Base-by-base conservation (phyloP, 2,113 vertebrate species). In the Mystacornis crossleyi region DNA sequence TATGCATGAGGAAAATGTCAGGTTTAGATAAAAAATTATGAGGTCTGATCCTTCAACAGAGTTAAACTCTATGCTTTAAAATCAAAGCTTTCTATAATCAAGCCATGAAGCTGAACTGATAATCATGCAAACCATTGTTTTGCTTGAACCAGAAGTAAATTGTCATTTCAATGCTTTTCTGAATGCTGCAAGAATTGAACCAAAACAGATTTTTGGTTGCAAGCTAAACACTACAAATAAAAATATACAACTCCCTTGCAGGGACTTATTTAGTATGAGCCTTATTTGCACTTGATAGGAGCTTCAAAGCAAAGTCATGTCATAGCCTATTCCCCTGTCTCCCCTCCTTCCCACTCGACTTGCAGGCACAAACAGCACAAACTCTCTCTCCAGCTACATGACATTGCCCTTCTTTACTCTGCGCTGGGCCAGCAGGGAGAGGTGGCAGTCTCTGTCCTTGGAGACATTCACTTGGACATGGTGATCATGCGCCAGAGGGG, bases 91-190 rank as follows among this genome's bases (percentile, higher is more conserved):
- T 72, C 50, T 58, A 58, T 93, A 85, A 94, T 72, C 81, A 92
- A 93, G 73, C 50, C 14, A 26, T 36, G 38, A 95, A 95, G 29
- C 58, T 92, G 79, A 92, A 77, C 29, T 88, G 58, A 72, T 90
- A 90, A 70, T 86, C 54, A 65, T 47, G 54, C 71, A 92, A 90
- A 65, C 62, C 20, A 13, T 69, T 86, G 40, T 92, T 92, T 94
- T 88, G 34, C 86, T 86, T 90, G 79, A 94, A 82, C 55, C 64
- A 92, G 79, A 95, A 93, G 28, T 75, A 95, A 88, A 95, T 72
- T 58, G n/a, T 80, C 42, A 81, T 83, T 90, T 86, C 70, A 65
- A 54, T 82, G 74, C 40, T 80, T 93, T 87, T 79, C 62, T 93
- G 50, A 80, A 54, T 26, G 47, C 72, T 66, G 18, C n/a, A 62